Evolutionary conservation across 1,140 invertebrate species (phyloP).

Genomic region (Drosophila littoralis): DNA sequence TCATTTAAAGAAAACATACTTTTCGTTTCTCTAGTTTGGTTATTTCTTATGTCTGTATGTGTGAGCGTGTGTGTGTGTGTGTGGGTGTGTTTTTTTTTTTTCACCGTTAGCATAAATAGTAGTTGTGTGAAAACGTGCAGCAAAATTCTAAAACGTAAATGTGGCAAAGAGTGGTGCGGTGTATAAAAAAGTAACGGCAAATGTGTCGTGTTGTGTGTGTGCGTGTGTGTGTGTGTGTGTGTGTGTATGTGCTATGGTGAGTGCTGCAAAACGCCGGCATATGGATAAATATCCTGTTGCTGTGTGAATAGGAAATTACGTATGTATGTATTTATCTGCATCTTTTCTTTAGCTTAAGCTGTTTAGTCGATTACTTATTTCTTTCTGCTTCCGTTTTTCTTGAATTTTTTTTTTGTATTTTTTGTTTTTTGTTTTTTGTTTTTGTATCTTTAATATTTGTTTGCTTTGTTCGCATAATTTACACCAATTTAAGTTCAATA

Average conservation of each 20-base stretch:
- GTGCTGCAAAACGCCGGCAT: conserved; percentile 47
- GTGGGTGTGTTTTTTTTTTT: conserved; percentile 35
- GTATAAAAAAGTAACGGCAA: conserved; percentile 64
- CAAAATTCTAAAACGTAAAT: conserved; percentile 69
- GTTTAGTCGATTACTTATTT: conserved; percentile 56
- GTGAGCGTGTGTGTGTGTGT: conserved; percentile 13
- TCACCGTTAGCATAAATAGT: conserved; percentile 66
- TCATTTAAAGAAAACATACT: conserved; percentile 54
- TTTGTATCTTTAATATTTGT: neutral
- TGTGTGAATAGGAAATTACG: conserved; percentile 71
- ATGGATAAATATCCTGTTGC: conserved; percentile 32
- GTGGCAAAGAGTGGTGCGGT: conserved; percentile 52
- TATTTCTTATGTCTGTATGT: conserved; percentile 27
- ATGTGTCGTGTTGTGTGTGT: conserved; percentile 16
- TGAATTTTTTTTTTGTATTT: conserved; percentile 10
- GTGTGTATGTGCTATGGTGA: conserved; percentile 6
- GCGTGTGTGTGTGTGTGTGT: conserved; percentile 25
- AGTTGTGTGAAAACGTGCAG: conserved; percentile 69
- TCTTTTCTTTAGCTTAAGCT: conserved; percentile 52
- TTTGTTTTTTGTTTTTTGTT: conserved; percentile 14
- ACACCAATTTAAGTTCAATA: conserved; percentile 52
- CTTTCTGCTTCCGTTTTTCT: conserved; percentile 3
- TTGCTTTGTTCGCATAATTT: conserved; percentile 43
- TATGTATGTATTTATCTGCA: conserved; percentile 57
- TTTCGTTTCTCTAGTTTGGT: conserved; percentile 25